A percentile compares a stretch with the other conserved stretches of the same genome.
These are phyloP conservation scores for Manis crassicaudata DNA, from an alignment of 2,797 vertebrate species.

Conservation along the genomic window DNA sequence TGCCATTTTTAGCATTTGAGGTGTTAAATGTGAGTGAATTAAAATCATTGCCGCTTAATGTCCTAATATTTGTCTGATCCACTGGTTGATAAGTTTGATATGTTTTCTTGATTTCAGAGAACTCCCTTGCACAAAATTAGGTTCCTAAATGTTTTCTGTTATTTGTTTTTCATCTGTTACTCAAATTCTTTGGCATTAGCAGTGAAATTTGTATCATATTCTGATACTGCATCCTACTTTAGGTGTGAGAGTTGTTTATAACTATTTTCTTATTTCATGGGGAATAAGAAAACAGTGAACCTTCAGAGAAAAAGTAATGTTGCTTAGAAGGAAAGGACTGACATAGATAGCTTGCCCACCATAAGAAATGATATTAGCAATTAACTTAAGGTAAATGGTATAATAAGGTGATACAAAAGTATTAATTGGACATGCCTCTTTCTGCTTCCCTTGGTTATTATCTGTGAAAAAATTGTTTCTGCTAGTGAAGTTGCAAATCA, in stretches of 20 bases:
- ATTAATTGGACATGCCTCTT: neutral
- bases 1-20: slow-evolving; percentile 22
- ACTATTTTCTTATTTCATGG: slow-evolving; percentile 12
- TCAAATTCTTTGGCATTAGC: neutral
- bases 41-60: slow-evolving; percentile 15
- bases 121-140: neutral
- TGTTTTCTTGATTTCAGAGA: slow-evolving; percentile 19
- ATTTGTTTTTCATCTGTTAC: neutral
- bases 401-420: neutral
- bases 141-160: neutral
- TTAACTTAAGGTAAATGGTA: neutral
- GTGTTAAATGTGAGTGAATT: neutral
- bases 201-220: neutral
- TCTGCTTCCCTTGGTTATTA: neutral
- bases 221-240: slow-evolving; percentile 15
- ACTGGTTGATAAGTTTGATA: slow-evolving; percentile 12
- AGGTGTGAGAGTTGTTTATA: neutral
- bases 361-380: neutral
- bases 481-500: neutral
- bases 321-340: neutral
- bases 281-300: neutral
- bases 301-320: neutral
- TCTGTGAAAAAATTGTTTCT: slow-evolving; percentile 16
- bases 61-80: neutral
- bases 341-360: neutral